These are phyloP conservation scores for Halichoeres trimaculatus DNA, from an alignment of 2,113 vertebrate species.

Conservation along the genomic window DNA sequence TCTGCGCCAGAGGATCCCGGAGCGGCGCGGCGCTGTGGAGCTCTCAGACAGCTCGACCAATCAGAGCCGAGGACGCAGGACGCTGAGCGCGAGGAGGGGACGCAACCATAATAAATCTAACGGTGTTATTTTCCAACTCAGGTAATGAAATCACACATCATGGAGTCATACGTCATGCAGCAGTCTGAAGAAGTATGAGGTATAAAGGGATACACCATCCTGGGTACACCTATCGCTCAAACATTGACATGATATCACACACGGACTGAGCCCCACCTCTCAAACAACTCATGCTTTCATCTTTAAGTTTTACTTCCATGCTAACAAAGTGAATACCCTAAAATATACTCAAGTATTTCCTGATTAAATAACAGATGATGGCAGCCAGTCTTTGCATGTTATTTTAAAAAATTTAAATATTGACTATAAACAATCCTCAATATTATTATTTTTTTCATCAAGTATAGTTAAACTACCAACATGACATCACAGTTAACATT, in stretches of 20 bases:
- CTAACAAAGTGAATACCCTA: background rate
- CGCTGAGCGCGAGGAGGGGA: constrained; percentile 41
- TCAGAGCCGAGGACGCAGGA: constrained; percentile 69
- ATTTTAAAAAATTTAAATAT: no score
- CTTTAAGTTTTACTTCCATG: no score
- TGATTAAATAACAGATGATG: background rate
- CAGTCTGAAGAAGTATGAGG: constrained; percentile 7
- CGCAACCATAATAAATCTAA: constrained; percentile 56
- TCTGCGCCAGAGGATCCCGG: constrained; percentile 75
- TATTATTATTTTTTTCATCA: constrained; percentile 16
- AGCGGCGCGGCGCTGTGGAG: constrained; percentile 67
- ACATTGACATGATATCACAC: no score
- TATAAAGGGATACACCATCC: background rate
- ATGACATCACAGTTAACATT: constrained; percentile 28
- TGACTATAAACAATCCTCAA: no score
- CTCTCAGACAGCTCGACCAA: constrained; percentile 61
- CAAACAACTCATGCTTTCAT: background rate
- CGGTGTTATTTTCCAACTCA: constrained; percentile 55
- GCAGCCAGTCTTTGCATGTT: no score
- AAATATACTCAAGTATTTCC: no score
- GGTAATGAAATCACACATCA: constrained; percentile 77
- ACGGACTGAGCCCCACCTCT: no score
- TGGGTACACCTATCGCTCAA: background rate
- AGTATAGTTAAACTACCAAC: constrained; percentile 1
- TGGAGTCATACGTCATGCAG: constrained; percentile 62